Evolutionary conservation across 2,888 invertebrate species (phyloP), one percentile per base, ranked within the genome.

Genomic region (Pollenia griseotomentosa): DNA sequence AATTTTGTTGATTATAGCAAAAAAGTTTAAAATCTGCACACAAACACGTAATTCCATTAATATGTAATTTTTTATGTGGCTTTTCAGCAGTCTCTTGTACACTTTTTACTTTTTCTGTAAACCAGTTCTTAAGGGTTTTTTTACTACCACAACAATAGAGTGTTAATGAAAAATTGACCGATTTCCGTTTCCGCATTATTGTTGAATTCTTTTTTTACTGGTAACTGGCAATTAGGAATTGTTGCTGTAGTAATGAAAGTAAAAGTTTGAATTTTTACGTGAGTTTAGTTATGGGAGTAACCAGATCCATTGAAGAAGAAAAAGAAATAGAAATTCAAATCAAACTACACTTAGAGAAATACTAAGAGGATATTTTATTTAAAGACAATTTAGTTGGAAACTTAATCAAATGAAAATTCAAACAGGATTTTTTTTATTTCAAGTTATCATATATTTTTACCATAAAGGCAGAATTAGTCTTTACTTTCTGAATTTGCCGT

Each of bases 1-100:
- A 81, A 83, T 77, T 63, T 63, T 40, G 12, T 14, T 53, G 61
- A 44, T 77, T 77, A 63, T 42, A 16, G 46, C 23, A 46, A 63
- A 63, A 33, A 33, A 48, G 55, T 68, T 53, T 40, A 12, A 61
- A 75, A 70, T 63, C 74, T 51, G 57, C 68, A 61, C 65, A 66
- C 48, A 40, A 74, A 9, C 86, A 86, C 86, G 86, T 86, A 65
- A 61, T 86, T 74, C 74, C 79, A 86, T 86, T 86, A 86, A 83
- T 79, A 70, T 74, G 63, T 57, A 57, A 44, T 65, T 55, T 71
- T 66, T 73, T 51, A 19, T 48, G 59, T 73, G 46, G 46, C 55
- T 59, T 75, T 33, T 53, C 53, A 59, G 57, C 48, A 65, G 14
- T 55, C 33, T 66, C 19, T 42, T 33, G 33, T n/a, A 6, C 6